These are phyloP conservation scores for Beris morrisii DNA, from an alignment of 2,888 invertebrate species.

Conservation along the genomic window DNA sequence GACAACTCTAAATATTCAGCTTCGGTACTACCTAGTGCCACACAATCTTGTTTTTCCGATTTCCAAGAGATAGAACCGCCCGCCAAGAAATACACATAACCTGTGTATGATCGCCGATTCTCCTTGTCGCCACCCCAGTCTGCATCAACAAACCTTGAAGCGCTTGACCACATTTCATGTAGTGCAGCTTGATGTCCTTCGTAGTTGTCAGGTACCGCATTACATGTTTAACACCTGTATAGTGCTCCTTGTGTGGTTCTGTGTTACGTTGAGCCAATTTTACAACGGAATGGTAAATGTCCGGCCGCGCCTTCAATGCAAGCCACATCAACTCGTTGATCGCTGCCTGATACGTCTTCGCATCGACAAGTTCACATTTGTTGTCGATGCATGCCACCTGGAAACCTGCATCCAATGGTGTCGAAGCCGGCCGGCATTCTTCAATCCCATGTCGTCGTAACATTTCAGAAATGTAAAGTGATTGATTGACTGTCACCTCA, in stretches of 20 bases:
- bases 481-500: neutral
- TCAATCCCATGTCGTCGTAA: neutral
- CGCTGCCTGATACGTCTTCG: slow-evolving; percentile 37
- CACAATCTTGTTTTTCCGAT: too few relatives aligned
- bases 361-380: slow-evolving; percentile 29
- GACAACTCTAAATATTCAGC: slow-evolving; percentile 35
- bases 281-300: slow-evolving; percentile 37
- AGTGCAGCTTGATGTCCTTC: slow-evolving; percentile 33
- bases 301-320: slow-evolving; percentile 38
- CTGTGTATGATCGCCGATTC: slow-evolving; percentile 37
- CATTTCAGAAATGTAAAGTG: neutral
- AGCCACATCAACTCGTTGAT: slow-evolving; percentile 38
- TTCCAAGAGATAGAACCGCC: slow-evolving; percentile 35
- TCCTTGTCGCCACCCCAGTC: slow-evolving; percentile 38
- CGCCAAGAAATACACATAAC: slow-evolving; percentile 32
- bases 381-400: slow-evolving; percentile 27
- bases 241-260: slow-evolving; percentile 39
- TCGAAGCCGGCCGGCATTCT: slow-evolving; percentile 9
- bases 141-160: slow-evolving; percentile 38
- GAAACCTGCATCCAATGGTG: slow-evolving; percentile 35
- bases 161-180: slow-evolving; percentile 12
- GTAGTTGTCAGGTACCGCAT: slow-evolving; percentile 37
- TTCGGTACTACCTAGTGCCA: slow-evolving; percentile 39
- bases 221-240: slow-evolving; percentile 36
- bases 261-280: slow-evolving; percentile 40